Evolutionary conservation across 2,797 vertebrate genomes (phyloP).

Genomic region (Halcyon leucocephala): DNA sequence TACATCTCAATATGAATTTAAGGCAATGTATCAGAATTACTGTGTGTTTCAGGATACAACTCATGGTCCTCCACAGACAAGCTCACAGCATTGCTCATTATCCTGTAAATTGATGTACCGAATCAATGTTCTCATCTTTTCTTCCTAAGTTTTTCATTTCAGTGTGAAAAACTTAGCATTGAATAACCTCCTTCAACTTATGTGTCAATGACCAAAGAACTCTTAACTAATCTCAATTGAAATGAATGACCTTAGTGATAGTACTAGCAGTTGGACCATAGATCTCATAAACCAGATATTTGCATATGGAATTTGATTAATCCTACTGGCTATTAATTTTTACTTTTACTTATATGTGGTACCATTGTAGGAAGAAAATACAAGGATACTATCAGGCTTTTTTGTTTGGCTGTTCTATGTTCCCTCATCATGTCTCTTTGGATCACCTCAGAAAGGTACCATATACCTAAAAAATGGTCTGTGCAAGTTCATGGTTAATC

Average conservation of each 20-base stretch:
- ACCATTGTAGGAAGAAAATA: conserved; percentile 12
- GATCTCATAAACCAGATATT: conserved; percentile 62
- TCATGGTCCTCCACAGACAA: not conserved
- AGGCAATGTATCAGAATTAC: not conserved
- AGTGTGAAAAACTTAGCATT: conserved; percentile 1
- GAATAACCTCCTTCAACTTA: conserved; percentile 54
- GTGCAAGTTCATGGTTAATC: not conserved
- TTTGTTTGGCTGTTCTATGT: not conserved
- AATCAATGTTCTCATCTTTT: not conserved
- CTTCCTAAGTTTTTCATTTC: not conserved
- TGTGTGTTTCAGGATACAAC: not conserved
- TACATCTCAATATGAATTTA: not conserved
- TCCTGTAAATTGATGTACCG: not conserved
- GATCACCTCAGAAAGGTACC: not conserved
- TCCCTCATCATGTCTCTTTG: not conserved
- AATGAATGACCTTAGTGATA: conserved; percentile 71
- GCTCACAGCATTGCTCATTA: not conserved
- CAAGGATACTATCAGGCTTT: not conserved
- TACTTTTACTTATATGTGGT: conserved; percentile 64
- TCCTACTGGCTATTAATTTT: conserved; percentile 71
- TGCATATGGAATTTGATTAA: conserved; percentile 72
- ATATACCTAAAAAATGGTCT: not conserved
- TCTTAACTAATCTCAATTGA: conserved; percentile 70
- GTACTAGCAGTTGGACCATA: conserved; percentile 64
- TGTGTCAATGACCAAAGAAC: conserved; percentile 62